Evolutionary conservation across 2,888 invertebrate genomes (phyloP).

Genomic region (Seira ritae): DNA sequence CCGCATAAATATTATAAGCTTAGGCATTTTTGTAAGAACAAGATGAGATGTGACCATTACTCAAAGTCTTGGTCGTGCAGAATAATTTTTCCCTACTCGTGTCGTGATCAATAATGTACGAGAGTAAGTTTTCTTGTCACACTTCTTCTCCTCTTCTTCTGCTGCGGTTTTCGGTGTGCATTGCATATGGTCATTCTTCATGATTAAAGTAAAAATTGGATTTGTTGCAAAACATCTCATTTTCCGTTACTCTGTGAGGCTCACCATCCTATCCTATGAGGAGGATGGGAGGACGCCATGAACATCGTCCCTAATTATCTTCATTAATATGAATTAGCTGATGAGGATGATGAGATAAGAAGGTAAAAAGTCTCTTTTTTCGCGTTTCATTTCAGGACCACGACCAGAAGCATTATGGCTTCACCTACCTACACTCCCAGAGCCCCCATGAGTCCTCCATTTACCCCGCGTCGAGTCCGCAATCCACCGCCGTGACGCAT

Average conservation of each 20-base stretch:
- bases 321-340: slow-evolving; percentile 31
- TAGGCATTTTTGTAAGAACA: too few relatives aligned
- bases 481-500: slow-evolving; percentile 40
- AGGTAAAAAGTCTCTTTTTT: background rate
- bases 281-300: slow-evolving; percentile 5
- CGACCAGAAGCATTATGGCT: slow-evolving; percentile 42
- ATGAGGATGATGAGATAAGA: background rate
- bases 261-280: too few relatives aligned
- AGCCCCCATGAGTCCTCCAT: slow-evolving; percentile 39
- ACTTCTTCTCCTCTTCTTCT: slow-evolving; percentile 40
- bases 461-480: slow-evolving; percentile 29
- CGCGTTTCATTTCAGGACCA: slow-evolving; percentile 43
- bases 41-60: slow-evolving; percentile 50
- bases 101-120: slow-evolving; percentile 45
- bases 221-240: slow-evolving; percentile 19
- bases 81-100: slow-evolving; percentile 35
- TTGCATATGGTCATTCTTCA: background rate
- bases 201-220: slow-evolving; percentile 26
- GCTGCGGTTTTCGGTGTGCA: background rate
- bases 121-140: slow-evolving; percentile 26
- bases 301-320: slow-evolving; percentile 26
- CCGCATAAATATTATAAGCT: too few relatives aligned
- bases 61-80: slow-evolving; percentile 51
- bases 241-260: slow-evolving; percentile 31
- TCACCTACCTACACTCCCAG: background rate